Evolutionary conservation across 2,797 vertebrate species (phyloP), one percentile per base, ranked within the genome.

Genomic region (Distichodus sexfasciatus): DNA sequence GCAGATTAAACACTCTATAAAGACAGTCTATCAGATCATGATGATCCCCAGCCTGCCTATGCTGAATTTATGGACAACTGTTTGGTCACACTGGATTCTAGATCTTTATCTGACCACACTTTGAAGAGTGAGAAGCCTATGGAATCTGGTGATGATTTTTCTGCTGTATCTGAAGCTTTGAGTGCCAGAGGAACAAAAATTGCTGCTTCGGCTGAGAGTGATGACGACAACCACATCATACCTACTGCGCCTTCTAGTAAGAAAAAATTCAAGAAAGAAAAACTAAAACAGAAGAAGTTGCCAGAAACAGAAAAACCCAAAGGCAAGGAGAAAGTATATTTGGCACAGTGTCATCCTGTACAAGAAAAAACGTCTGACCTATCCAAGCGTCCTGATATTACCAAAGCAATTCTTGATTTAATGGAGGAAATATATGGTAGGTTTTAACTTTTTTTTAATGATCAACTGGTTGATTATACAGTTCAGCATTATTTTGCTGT

Each of bases 361-460:
- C 78, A 74, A 65, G 89, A 33, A 76, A 84, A 77, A 62, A 64
- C 51, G 12, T 1, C 38, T 24, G 62, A 64, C 60, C 81, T 85
- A 28, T 72, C 35, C 54, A 82, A 63, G 62, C 83, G 87, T 48
- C 79, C 81, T 47, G 89, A 91, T 63, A 83, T 85, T 0, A 87
- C 86, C 41, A 90, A 91, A 85, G 90, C 86, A 69, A 81, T 93
- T 40, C 87, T 90, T 83, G 90, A 91, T 71, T 85, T 93, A 41
- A 76, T 93, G 64, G 91, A 91, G 73, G 91, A 91, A 83, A 90
- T 93, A 72, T 89, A 86, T 40, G 90, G 91, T 93, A 78, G 48
- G 88, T 88, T 80, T 31, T 57, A 3, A 60, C 14, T 38, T 1
- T 43, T 50, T 41, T 43, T 53, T 57, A 31, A 14, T 24, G 35